These are phyloP conservation scores for Stenodera caucasica DNA, from an alignment of 2,888 invertebrate genomes.

Conservation along the genomic window DNA sequence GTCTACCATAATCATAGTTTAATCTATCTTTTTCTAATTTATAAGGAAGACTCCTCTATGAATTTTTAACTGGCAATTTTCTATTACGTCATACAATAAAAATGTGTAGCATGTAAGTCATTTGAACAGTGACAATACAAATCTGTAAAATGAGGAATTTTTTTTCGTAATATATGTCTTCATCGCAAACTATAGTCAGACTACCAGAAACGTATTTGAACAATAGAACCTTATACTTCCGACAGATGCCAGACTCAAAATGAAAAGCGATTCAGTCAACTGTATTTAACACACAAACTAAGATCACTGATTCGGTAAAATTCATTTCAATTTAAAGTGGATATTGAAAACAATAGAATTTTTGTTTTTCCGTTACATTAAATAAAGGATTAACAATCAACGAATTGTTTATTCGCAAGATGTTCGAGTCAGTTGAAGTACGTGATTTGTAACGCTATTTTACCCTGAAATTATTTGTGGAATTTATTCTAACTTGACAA, in stretches of 20 bases:
- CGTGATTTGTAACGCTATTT: neutral
- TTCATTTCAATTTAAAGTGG: neutral
- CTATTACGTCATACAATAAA: neutral
- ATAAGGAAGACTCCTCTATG: neutral
- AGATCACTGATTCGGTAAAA: conserved; percentile 10
- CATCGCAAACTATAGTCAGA: neutral
- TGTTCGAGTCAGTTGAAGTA: neutral
- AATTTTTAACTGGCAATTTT: conserved; percentile 12
- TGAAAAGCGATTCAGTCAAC: conserved; percentile 10
- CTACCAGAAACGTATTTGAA: neutral
- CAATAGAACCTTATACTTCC: conserved; percentile 16
- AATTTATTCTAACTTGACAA: neutral
- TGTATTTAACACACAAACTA: conserved; percentile 13
- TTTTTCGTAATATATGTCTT: neutral
- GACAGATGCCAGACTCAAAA: conserved; percentile 19
- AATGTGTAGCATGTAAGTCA: no score
- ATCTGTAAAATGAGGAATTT: neutral
- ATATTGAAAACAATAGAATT: neutral
- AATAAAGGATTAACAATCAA: conserved; percentile 13
- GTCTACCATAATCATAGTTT: conserved; percentile 3
- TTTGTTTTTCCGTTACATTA: conserved; percentile 3
- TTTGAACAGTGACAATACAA: neutral
- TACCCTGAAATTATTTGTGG: conserved; percentile 1
- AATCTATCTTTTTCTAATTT: conserved; percentile 4
- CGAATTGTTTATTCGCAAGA: neutral